phyloP scores from a whole-genome alignment of 2,797 vertebrate genomes.

The Eupleurogrammus muticus region DNA sequence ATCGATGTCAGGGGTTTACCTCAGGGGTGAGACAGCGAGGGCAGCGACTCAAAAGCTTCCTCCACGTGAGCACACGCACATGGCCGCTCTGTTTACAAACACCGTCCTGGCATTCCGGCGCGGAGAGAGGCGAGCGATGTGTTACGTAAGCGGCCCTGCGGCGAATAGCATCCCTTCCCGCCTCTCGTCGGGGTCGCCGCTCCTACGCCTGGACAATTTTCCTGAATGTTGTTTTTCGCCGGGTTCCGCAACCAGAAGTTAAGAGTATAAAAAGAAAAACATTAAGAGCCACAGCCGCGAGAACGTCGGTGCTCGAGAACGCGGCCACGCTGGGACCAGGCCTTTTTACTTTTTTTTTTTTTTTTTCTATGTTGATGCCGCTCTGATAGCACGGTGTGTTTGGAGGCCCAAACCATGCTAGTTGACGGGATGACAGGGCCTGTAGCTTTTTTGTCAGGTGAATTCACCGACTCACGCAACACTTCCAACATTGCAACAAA shows the following conservation, averaged over 20 bases:
- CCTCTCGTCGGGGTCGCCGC: conserved; percentile 41
- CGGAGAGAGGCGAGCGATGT: conserved; percentile 68
- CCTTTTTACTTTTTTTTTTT: too few relatives aligned
- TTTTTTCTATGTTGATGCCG: conserved; percentile 25
- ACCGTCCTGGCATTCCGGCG: conserved; percentile 86
- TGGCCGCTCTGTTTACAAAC: conserved; percentile 93
- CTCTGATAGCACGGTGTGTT: conserved; percentile 10
- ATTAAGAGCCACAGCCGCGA: conserved; percentile 13
- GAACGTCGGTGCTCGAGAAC: conserved; percentile 14
- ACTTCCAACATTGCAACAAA: neutral
- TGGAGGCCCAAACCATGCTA: conserved; percentile 8
- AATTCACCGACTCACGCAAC: neutral
- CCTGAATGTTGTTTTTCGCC: conserved; percentile 30
- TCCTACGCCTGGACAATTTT: conserved; percentile 63
- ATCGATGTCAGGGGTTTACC: conserved; percentile 83
- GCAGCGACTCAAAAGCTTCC: conserved; percentile 76
- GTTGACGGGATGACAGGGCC: conserved; percentile 1
- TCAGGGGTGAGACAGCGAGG: conserved; percentile 75
- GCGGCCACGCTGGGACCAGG: conserved; percentile 16
- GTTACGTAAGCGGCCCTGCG: conserved; percentile 81
- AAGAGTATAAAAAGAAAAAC: conserved; percentile 24
- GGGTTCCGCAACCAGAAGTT: conserved; percentile 18
- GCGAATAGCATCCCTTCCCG: conserved; percentile 73
- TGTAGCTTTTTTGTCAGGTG: neutral
- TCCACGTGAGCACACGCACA: conserved; percentile 84